Base-by-base conservation (phyloP, 2,888 invertebrate genomes). In the Brenthis hecate region DNA sequence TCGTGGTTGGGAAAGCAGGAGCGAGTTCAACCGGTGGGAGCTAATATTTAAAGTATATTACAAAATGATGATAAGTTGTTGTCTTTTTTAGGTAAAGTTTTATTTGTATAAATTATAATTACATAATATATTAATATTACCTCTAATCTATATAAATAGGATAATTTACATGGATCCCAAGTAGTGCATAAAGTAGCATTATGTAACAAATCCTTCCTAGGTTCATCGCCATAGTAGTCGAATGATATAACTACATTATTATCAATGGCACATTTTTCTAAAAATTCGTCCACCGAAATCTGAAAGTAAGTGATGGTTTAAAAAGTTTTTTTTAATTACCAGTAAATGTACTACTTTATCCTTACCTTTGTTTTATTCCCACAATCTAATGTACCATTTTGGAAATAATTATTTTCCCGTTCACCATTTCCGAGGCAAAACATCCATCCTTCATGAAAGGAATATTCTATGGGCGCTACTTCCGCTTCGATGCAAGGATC, bases 401-500 rank as follows among this genome's bases (percentile, higher is more conserved):
- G 85, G 66, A 90, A 92, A 72, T 92, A 92, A 74, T 89, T 91
- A 64, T 87, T 89, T 72, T 92, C 92, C 65, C 92, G 82, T 54
- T 92, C 92, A 3, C 91, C 92, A 72, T 85, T 89, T 1, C 92
- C 92, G 14, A 92, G 83, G 70, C 92, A 92, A 74, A 92, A 92
- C 90, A 89, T 89, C 92, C 92, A 92, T 6, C 92, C 92, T 77
- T 92, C 92, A 60, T 88, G 84, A 72, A 89, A 92, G 0, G 92
- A 92, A 67, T 88, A 92, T 72, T 92, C 92, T 68, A 91, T 89
- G 0, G 91, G 91, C 0, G 92, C 91, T 14, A 86, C 80, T 77
- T 92, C 92, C n/a, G 91, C 91, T 78, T 92, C 92, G 48, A 92
- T 89, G 65, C 92, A 92, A 0, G 92, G 88, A 69, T 92, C 92